Evolutionary conservation across 2,113 vertebrate genomes (phyloP), one percentile per base, ranked within the genome.

Genomic region (Podilymbus podiceps): DNA sequence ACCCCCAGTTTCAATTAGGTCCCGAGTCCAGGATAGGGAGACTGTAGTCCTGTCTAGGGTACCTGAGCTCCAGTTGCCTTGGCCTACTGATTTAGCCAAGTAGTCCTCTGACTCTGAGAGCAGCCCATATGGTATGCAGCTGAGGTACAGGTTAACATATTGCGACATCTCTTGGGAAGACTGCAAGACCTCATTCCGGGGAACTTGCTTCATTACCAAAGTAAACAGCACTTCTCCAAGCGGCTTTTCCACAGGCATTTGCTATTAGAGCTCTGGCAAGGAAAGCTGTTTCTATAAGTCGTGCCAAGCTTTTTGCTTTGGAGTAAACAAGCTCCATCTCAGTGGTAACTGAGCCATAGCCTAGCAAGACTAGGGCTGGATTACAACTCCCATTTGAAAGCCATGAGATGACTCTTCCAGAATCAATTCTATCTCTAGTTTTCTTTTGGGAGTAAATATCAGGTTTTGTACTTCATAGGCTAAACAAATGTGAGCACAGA

Each of bases 261-360:
- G 74, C 80, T 91, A 24, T 77, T 92, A 50, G 62, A 49, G 46
- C 86, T 85, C 89, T 96, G 95, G 90, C 85, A 89, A 59, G 80
- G 69, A 75, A 42, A 75, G 40, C 49, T 96, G 96, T 96, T 95
- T 94, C 91, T 96, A 33, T 92, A 69, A 35, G 81, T 76, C 44
- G 4, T 94, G 95, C 96, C 94, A 96, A 79, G 71, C 27, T 40
- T 71, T 88, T 69, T 95, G 86, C 83, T 96, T 96, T 96, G 93
- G 84, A 85, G 89, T 97, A 97, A 97, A 96, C 87, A 97, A 46
- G 19, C 35, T 89, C 77, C 33, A 42, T 96, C 87, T 91, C 58
- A 5, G 89, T 79, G 74, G 81, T 94, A 82, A 85, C 62, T 1
- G n/a, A 82, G 64, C 76, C 7, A 2, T 90, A 74, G 80, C 47